These are phyloP conservation scores for Cyprinella venusta DNA, from an alignment of 2,797 vertebrate species.

Conservation along the genomic window DNA sequence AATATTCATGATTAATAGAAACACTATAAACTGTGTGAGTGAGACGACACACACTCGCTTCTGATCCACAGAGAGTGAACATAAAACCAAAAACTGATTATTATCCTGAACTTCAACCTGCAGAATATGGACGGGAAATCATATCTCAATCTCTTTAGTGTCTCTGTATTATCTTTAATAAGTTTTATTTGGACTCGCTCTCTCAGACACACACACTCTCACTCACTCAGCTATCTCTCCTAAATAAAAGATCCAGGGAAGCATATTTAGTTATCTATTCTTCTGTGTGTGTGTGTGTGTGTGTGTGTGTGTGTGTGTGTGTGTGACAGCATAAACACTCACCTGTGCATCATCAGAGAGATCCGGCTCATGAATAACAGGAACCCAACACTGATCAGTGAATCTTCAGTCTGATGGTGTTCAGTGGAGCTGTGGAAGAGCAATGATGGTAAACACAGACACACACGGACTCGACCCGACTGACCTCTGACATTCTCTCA, in stretches of 20 bases:
- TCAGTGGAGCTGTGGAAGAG: background rate
- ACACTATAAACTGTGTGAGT: background rate
- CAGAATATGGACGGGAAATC: background rate
- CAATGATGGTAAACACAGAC: background rate
- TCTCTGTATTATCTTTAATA: background rate
- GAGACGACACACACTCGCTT: background rate
- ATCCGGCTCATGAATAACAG: background rate
- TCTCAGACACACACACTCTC: no score
- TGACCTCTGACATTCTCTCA: background rate
- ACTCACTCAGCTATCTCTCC: no score
- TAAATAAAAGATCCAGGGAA: no score
- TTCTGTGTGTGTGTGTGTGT: no score
- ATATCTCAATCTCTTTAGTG: background rate
- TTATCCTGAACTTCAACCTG: background rate
- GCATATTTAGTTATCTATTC: no score
- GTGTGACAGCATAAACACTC: background rate
- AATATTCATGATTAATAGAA: background rate
- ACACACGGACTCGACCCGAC: background rate
- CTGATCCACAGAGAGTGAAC: background rate
- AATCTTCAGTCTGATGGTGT: background rate
- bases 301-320: no score
- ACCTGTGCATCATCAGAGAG: background rate
- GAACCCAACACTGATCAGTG: background rate
- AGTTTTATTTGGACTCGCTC: background rate
- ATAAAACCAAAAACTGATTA: background rate